These are phyloP conservation scores for Mormyrus lacerda DNA, from an alignment of 2,113 vertebrate genomes.

Conservation along the genomic window DNA sequence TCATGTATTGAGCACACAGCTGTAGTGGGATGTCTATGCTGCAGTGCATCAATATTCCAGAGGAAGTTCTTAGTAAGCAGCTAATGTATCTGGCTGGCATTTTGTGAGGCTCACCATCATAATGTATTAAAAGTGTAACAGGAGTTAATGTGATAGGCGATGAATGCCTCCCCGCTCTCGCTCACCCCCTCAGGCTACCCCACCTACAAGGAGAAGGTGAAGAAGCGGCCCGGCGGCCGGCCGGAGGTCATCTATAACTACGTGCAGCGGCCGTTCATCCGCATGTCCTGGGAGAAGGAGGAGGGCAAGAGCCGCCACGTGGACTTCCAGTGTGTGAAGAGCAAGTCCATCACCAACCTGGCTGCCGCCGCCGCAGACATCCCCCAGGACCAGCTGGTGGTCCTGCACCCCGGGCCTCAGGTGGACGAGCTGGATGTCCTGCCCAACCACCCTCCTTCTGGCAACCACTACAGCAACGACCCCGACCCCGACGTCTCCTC, in stretches of 20 bases:
- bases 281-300: conserved; percentile 99
- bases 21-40: background rate
- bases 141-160: background rate
- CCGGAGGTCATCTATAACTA: conserved; percentile 99
- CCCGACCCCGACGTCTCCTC: conserved; percentile 81
- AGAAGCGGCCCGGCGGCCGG: conserved; percentile 88
- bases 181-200: conserved; percentile 71
- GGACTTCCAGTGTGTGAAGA: conserved; percentile 97
- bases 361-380: conserved; percentile 91
- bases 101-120: background rate
- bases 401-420: conserved; percentile 89
- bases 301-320: conserved; percentile 97
- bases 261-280: conserved; percentile 94
- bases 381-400: conserved; percentile 94
- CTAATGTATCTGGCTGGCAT: background rate
- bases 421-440: conserved; percentile 96
- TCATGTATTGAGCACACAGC: background rate
- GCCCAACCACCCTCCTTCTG: conserved; percentile 73
- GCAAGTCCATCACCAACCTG: conserved; percentile 95
- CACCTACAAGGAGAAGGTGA: conserved; percentile 98
- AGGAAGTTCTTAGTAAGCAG: background rate
- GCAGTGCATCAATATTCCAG: background rate
- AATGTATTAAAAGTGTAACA: background rate
- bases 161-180: background rate
- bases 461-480: conserved; percentile 67